Percentiles rank a stretch among this genome's conserved stretches.
Evolutionary conservation across 2,113 vertebrate genomes (phyloP).

Genomic region (Tachycineta bicolor): DNA sequence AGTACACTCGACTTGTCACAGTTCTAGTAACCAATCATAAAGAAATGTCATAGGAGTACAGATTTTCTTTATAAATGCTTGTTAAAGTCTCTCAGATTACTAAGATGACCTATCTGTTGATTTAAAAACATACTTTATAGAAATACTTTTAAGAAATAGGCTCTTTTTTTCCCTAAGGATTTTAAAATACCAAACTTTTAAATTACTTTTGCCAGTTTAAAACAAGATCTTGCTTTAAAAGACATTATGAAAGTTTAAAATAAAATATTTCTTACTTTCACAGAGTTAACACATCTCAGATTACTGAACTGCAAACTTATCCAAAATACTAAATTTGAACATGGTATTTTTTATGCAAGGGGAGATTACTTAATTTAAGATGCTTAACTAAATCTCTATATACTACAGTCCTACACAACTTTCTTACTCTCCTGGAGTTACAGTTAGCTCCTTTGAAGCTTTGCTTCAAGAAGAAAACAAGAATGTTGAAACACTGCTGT

Average conservation of each 20-base stretch:
- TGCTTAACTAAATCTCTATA: not conserved
- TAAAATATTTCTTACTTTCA: not conserved
- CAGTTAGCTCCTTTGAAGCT: not conserved
- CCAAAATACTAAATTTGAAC: not conserved
- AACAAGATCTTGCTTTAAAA: not conserved
- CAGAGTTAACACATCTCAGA: not conserved
- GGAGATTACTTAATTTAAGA: not conserved
- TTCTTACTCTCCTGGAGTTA: not conserved
- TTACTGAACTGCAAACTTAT: not conserved
- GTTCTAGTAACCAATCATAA: not conserved
- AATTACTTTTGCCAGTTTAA: not conserved
- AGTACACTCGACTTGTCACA: not conserved
- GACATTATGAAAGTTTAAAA: not conserved
- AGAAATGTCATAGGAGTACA: not conserved
- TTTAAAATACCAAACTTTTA: not conserved
- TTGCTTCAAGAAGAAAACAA: conserved; percentile 20
- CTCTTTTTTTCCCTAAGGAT: not conserved
- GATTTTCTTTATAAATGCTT: not conserved
- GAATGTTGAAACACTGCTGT: not conserved
- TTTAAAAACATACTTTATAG: not conserved
- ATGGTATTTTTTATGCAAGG: not conserved
- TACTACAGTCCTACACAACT: not conserved
- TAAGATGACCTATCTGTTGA: not conserved
- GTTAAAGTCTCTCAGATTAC: not conserved
- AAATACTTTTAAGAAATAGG: not conserved